Evolutionary conservation across 2,113 vertebrate species (phyloP), one percentile per base, ranked within the genome.

Genomic region (Sylvietta virens): DNA sequence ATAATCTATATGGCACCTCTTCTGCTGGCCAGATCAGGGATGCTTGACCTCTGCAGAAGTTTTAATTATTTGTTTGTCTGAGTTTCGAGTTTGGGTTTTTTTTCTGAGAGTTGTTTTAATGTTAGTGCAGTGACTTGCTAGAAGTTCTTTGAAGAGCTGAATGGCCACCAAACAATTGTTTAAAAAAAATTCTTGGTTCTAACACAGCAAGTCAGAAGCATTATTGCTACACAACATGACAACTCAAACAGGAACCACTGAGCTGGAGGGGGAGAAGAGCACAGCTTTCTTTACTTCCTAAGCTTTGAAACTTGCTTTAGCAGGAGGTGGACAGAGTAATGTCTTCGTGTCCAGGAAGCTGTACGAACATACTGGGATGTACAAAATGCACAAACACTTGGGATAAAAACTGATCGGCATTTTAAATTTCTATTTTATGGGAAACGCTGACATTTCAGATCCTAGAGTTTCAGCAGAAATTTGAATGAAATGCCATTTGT

Each of bases 371-470:
- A 37, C 20, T 53, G 73, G 17, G 30, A 61, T 47, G 35, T 42
- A 23, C 9, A 54, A 42, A 27, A 19, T 11, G 2, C 40, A 54
- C 40, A 69, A 76, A 61, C 31, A 31, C 7, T 65, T 51, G 40
- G 10, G 21, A 51, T 39, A 60, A 79, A 83, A 76, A 26, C 21
- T 37, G 40, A 28, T 17, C 0, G 0, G 65, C 14, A 26, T n/a
- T 70, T 61, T 5, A 15, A 70, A 73, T 81, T 89, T 73, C n/a
- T 70, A 1, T 74, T 76, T 35, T 5, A 13, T 51, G 21, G 33
- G 27, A 66, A 90, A 87, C 22, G 22, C 12, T 71, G 65, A 33
- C 11, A 64, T 84, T 76, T 82, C 35, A 67, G 23, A 39, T 28
- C 17, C 78, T 23, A 26, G 8, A 21, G 10, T 77, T 91, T 37